A percentile compares a stretch with the other conserved stretches of the same genome.
phyloP scores from a whole-genome alignment of 92 coral and sea anemone genomes.

The Zoanthus solanderi region DNA sequence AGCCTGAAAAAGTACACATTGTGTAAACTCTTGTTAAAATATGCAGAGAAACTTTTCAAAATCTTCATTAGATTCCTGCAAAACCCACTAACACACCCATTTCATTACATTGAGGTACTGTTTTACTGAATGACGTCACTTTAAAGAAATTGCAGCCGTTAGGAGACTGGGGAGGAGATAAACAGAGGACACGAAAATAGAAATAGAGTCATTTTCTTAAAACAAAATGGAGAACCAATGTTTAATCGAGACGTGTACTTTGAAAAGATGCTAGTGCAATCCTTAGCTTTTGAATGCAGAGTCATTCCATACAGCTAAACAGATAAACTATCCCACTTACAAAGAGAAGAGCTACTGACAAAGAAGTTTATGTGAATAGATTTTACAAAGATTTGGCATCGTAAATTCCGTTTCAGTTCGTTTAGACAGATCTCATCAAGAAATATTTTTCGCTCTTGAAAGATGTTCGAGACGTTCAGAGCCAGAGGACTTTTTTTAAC shows the following conservation, averaged over 20 bases:
- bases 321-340: conserved; percentile 5
- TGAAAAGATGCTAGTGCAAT: conserved; percentile 21
- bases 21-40: no score
- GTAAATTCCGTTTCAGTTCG: background rate
- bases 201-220: conserved; percentile 25
- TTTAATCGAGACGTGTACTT: conserved; percentile 46
- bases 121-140: background rate
- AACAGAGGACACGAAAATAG: conserved; percentile 2
- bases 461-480: conserved; percentile 25
- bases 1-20: no score
- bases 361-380: background rate
- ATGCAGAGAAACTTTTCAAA: no score
- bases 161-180: conserved; percentile 43
- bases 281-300: conserved; percentile 10
- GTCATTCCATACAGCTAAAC: background rate
- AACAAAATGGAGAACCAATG: conserved; percentile 52
- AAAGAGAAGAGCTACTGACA: background rate
- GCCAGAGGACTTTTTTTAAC: conserved; percentile 25
- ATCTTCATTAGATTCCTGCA: no score
- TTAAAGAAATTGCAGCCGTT: background rate
- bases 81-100: no score
- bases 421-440: background rate
- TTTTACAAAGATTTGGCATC: background rate
- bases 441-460: background rate
- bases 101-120: no score